phyloP scores from a whole-genome alignment of 2,113 vertebrate genomes.

The Cervus canadensis region DNA sequence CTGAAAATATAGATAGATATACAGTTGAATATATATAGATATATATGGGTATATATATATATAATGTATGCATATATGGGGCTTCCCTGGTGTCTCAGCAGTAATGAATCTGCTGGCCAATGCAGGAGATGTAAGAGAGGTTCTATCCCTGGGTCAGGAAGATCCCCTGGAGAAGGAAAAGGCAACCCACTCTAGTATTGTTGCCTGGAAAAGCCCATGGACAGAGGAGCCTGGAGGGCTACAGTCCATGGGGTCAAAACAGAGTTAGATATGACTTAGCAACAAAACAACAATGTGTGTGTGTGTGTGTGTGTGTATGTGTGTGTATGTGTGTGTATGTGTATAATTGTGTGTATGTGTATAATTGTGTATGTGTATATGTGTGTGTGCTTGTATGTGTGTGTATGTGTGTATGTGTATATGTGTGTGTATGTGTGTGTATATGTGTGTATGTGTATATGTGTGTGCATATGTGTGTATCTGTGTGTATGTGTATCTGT shows the following conservation, averaged over 20 bases:
- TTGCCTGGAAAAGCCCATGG: not conserved
- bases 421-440: too few relatives aligned
- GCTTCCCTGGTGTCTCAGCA: not conserved
- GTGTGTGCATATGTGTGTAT: rapidly evolving
- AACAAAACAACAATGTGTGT: not conserved
- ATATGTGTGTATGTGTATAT: rapidly evolving
- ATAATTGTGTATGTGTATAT: rapidly evolving
- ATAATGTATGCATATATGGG: not conserved
- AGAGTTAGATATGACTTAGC: not conserved
- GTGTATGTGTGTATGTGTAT: too few relatives aligned
- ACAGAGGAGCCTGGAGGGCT: not conserved
- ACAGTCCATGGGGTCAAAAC: not conserved
- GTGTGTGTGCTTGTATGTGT: too few relatives aligned
- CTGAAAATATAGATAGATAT: not conserved
- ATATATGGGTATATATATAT: not conserved
- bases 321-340: too few relatives aligned
- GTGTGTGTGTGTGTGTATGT: too few relatives aligned
- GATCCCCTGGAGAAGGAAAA: not conserved
- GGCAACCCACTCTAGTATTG: not conserved
- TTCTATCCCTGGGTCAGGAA: not conserved
- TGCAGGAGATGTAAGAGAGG: not conserved
- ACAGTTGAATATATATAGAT: not conserved
- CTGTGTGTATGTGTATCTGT: rapidly evolving
- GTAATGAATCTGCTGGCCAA: not conserved
- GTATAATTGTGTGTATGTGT: too few relatives aligned